Evolutionary conservation across 2,888 invertebrate genomes (phyloP), one percentile per base, ranked within the genome.

Genomic region (Fragum sueziense): DNA sequence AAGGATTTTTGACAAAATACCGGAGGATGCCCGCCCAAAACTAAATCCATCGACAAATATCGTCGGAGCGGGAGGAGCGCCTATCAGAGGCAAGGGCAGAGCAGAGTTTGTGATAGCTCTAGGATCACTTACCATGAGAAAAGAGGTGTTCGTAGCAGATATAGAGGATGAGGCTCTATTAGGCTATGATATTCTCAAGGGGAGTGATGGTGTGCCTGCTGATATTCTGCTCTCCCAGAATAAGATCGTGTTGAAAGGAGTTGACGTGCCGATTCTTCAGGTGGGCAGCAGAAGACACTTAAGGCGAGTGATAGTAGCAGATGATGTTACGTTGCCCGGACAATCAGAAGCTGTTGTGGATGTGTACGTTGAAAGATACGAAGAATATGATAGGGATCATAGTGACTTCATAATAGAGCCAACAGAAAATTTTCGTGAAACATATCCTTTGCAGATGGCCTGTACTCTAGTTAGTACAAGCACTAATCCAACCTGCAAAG

Each of bases 81-180:
- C 29, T 20, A 59, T 69, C 17, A 57, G 33, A 14, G 76, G 79
- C 25, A 37, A 34, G 34, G 79, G 82, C 14, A 79, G 71, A 73
- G 78, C 73, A 14, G 31, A 25, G 3, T 76, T 76, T 54, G 17
- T 67, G n/a, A 22, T 79, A 11, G 69, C 47, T 11, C 62, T 79
- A 34, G 73, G 73, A 6, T 29, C 33, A 6, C 22, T 71, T 11
- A 31, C 51, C 14, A 29, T 74, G 1, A 31, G 29, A 2, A 29
- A 54, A 3, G 72, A 79, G 41, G 33, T 62, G 3, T 61, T 71
- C 37, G 77, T 79, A 29, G 79, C 79, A 25, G 70, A 75, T 14
- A 77, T 80, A 31, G 75, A 79, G 25, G 82, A 79, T 68, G 79
- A 80, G 29, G 75, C 51, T 7, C 61, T 83, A 27, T 29, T 75